phyloP scores from a whole-genome alignment of 2,113 vertebrate genomes.

The Melanotaenia duboulayi region DNA sequence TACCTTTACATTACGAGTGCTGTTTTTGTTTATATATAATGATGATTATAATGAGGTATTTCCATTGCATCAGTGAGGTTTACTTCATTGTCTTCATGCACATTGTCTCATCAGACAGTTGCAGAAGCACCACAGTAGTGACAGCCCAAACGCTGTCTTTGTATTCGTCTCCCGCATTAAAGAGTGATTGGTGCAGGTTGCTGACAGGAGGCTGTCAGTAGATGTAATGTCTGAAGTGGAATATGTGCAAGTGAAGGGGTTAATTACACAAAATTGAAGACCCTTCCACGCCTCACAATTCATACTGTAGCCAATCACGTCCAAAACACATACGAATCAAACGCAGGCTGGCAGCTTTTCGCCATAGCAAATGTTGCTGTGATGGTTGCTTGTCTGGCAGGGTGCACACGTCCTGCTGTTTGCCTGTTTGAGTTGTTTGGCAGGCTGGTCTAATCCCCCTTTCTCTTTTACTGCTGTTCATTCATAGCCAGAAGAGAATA shows the following conservation, averaged over 20 bases:
- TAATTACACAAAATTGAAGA: constrained; percentile 74
- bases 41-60: constrained; percentile 42
- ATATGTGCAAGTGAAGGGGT: constrained; percentile 69
- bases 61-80: constrained; percentile 17
- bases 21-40: constrained; percentile 48
- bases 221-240: constrained; percentile 61
- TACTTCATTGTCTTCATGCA: constrained; percentile 51
- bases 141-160: constrained; percentile 69
- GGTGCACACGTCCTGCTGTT: constrained; percentile 75
- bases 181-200: constrained; percentile 63
- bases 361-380: constrained; percentile 76
- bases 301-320: constrained; percentile 53
- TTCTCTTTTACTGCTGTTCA: constrained; percentile 69
- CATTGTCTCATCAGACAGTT: constrained; percentile 59
- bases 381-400: constrained; percentile 76
- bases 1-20: constrained; percentile 24
- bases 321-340: constrained; percentile 68
- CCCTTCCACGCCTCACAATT: constrained; percentile 50
- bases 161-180: constrained; percentile 62
- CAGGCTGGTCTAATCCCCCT: constrained; percentile 55
- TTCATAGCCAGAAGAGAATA: constrained; percentile 66
- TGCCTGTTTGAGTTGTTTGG: constrained; percentile 75
- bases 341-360: constrained; percentile 66
- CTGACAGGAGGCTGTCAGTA: constrained; percentile 70
- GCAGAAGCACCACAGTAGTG: constrained; percentile 58